These are phyloP conservation scores for Pseudomyrmex pallidus DNA, from an alignment of 1,140 invertebrate species.

Conservation along the genomic window DNA sequence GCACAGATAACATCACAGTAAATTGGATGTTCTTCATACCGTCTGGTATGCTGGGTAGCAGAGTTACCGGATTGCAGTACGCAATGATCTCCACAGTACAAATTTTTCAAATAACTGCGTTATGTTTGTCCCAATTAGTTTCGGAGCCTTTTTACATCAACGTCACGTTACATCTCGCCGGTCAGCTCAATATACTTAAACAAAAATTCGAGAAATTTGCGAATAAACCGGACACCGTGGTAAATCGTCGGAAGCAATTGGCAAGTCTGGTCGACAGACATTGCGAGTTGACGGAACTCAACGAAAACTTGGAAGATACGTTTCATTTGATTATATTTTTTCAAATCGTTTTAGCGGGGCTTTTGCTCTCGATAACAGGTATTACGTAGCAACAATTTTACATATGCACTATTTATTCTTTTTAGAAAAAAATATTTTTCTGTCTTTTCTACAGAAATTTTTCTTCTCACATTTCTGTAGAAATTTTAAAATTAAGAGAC, in stretches of 20 bases:
- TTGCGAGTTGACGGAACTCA: slow-evolving; percentile 16
- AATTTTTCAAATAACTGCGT: neutral
- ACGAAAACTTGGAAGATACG: slow-evolving; percentile 25
- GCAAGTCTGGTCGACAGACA: slow-evolving; percentile 18
- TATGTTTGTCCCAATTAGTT: slow-evolving; percentile 31
- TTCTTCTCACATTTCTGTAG: neutral
- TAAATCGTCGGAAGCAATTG: slow-evolving; percentile 40
- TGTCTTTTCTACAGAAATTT: neutral
- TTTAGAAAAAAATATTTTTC: neutral
- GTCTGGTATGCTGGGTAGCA: slow-evolving; percentile 4
- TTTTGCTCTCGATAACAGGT: slow-evolving; percentile 63
- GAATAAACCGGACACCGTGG: slow-evolving; percentile 3
- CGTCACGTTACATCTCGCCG: slow-evolving; percentile 29
- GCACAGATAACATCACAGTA: neutral
- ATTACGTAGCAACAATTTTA: neutral
- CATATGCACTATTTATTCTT: neutral
- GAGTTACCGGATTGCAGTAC: slow-evolving; percentile 4
- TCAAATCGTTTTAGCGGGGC: slow-evolving; percentile 17
- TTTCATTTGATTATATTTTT: slow-evolving; percentile 40
- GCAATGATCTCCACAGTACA: slow-evolving; percentile 1
- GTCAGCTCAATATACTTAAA: slow-evolving; percentile 42
- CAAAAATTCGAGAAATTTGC: slow-evolving; percentile 16
- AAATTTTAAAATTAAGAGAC: neutral
- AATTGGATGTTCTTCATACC: slow-evolving; percentile 5
- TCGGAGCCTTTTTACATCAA: slow-evolving; percentile 64